Base-by-base conservation (phyloP, 2,113 vertebrate species). In the Onychorhynchus coronatus region DNA sequence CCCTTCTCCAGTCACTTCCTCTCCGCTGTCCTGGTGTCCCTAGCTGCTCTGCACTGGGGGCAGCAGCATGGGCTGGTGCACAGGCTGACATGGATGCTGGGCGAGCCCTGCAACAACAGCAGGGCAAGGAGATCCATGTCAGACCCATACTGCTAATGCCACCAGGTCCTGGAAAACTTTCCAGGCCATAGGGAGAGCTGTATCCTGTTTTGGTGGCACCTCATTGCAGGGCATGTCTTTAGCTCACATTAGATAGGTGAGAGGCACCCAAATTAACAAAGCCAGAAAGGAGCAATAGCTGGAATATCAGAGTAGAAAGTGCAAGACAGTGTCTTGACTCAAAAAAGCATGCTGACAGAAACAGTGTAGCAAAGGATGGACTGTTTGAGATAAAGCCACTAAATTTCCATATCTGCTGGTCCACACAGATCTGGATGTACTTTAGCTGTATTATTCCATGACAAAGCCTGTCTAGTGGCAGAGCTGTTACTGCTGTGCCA, bases 381-480 rank as follows among this genome's bases (percentile, higher is more conserved):
- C 35, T 52, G 25, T 33, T 37, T 39, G 72, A 70, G 63, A 35
- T 22, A 56, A 84, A 89, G 28, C 12, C 6, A 12, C 18, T 0
- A 0, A 52, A 62, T 3, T 83, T 21, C 10, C 9, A 0, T 44
- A 18, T 58, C n/a, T 2, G 2, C 25, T 3, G 3, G 8, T 31
- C 35, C 70, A 35, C 58, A 39, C 18, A 33, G 44, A 30, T 53
- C 39, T 52, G 49, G 1, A 2, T 14, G 27, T 6, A 15, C 11
- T 77, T 75, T 3, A 63, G 35, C 56, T 61, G 13, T 50, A 30
- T 33, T 52, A 5, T 13, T 18, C 67, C 30, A 27, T 61, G 25
- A 35, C 33, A 9, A 47, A 81, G 31, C 33, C 42, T 50, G 31
- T 15, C 33, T 16, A 25, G 33, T 30, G 65, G 28, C 31, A 49